Percentiles rank a stretch among this genome's conserved stretches.
Conservation (phyloP, 2,888 invertebrate species). For the Papilio demoleus region DNA sequence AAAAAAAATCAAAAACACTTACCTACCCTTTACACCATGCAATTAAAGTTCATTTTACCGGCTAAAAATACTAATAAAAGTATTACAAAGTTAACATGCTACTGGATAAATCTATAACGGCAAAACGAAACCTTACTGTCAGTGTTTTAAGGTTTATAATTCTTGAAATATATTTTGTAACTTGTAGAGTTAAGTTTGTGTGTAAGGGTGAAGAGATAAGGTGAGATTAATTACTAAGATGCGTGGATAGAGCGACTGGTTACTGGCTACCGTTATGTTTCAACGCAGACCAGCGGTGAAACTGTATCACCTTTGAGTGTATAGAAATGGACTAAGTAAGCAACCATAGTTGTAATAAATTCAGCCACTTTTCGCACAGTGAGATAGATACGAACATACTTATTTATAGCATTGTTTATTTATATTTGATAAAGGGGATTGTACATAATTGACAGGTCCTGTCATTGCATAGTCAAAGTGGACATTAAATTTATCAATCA, state of each 20-base stretch:
- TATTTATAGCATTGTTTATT: neutral
- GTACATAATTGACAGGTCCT: neutral
- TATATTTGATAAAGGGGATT: neutral
- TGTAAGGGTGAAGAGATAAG: conserved; percentile 52
- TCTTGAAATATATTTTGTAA: neutral
- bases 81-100: neutral
- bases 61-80: conserved; percentile 30
- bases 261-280: conserved; percentile 62
- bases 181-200: neutral
- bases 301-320: conserved; percentile 36
- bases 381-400: neutral
- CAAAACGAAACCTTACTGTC: neutral
- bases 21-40: conserved; percentile 36
- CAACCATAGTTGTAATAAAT: neutral
- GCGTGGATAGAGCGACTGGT: conserved; percentile 64
- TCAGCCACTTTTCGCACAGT: neutral
- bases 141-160: conserved; percentile 7
- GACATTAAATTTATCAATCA: neutral
- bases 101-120: neutral
- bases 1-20: conserved; percentile 31
- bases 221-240: conserved; percentile 76
- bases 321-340: neutral
- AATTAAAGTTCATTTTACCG: conserved; percentile 37
- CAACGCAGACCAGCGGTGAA: conserved; percentile 39
- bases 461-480: neutral